Conservation (phyloP, 2,113 vertebrate genomes). For the Clupea harengus region DNA sequence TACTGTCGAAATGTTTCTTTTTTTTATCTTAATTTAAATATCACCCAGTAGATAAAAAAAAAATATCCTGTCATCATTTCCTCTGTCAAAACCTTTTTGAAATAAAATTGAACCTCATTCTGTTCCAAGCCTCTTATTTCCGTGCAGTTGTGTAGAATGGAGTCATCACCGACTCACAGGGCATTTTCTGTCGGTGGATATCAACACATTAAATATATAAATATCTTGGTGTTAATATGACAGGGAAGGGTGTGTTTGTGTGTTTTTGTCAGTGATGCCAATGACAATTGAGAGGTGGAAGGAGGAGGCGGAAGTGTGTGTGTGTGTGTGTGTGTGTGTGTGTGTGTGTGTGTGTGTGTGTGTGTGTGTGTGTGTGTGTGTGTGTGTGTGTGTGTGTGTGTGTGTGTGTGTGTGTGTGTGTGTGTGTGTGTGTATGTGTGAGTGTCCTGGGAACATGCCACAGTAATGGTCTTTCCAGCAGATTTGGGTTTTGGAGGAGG, state of each 20-base stretch:
- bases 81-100: slow-evolving; percentile 45
- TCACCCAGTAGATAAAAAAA: slow-evolving; percentile 3
- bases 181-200: background rate
- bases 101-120: slow-evolving; percentile 45
- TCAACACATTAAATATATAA: background rate
- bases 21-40: slow-evolving; percentile 24
- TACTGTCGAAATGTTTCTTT: slow-evolving; percentile 24
- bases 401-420: background rate
- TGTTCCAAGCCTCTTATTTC: background rate
- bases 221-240: background rate
- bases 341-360: background rate
- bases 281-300: background rate
- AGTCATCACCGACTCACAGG: background rate
- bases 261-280: background rate
- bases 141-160: background rate
- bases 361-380: slow-evolving; percentile 15
- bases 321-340: slow-evolving; percentile 10
- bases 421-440: slow-evolving; percentile 16
- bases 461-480: slow-evolving; percentile 9
- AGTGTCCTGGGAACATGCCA: background rate
- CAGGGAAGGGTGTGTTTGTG: background rate
- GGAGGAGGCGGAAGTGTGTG: background rate
- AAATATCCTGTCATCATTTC: slow-evolving; percentile 39
- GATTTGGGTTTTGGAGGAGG: background rate
- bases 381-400: background rate